Conservation (phyloP, 2,888 invertebrate species). For the Amiota mariae region DNA sequence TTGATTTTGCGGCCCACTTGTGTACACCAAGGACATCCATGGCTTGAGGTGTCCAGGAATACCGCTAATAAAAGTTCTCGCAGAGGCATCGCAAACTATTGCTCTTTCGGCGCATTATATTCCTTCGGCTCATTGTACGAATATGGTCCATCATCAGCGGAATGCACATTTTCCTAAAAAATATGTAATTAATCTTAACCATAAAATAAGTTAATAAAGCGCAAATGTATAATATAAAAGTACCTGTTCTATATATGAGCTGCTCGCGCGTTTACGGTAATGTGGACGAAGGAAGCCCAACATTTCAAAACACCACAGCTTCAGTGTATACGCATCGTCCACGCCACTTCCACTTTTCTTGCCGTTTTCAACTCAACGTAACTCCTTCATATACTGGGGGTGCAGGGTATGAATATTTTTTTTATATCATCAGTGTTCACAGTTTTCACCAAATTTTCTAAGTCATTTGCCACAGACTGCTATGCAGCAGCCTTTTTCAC, state of each 20-base stretch:
- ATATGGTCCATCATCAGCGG: neutral
- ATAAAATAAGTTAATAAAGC: neutral
- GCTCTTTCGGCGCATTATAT: too few species aligned
- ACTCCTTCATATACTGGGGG: neutral
- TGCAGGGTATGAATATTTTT: neutral
- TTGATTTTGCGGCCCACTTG: slow-evolving; percentile 19
- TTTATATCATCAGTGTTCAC: neutral
- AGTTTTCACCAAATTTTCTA: neutral
- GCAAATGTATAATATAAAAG: neutral
- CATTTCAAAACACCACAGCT: neutral
- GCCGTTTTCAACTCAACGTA: neutral
- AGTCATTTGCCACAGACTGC: neutral
- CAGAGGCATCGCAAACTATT: too few species aligned
- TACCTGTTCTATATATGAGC: neutral
- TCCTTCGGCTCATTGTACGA: too few species aligned
- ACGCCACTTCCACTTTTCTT: neutral
- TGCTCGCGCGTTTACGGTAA: neutral
- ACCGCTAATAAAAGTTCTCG: too few species aligned
- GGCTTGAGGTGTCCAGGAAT: too few species aligned
- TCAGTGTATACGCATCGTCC: neutral
- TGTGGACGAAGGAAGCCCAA: neutral
- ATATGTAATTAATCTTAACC: neutral
- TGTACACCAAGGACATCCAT: slow-evolving; percentile 2
- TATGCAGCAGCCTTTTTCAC: neutral
- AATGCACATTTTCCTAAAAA: neutral